These are phyloP conservation scores for Alaudala cheleensis DNA, from an alignment of 2,113 vertebrate species.

Conservation along the genomic window DNA sequence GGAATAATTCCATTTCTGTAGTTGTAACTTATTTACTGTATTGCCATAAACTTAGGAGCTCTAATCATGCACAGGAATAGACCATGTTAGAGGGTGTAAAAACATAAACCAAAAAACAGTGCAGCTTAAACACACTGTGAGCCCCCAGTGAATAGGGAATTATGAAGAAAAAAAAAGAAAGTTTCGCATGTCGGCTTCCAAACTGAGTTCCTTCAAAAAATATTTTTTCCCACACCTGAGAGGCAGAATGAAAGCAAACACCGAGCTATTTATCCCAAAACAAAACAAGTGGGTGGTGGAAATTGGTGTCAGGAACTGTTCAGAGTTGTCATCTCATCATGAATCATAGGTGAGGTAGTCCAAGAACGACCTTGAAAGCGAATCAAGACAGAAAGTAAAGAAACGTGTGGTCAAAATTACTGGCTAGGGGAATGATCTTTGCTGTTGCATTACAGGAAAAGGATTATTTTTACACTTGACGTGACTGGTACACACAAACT, in stretches of 20 bases:
- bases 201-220: not conserved
- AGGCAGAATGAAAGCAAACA: not conserved
- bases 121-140: not conserved
- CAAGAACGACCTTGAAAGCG: not conserved
- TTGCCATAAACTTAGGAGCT: not conserved
- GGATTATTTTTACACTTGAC: not conserved
- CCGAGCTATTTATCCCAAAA: not conserved
- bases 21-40: not conserved
- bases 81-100: not conserved
- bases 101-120: not conserved
- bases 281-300: not conserved
- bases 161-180: not conserved
- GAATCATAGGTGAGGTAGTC: not conserved
- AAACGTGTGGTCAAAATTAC: not conserved
- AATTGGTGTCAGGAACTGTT: not conserved
- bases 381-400: not conserved
- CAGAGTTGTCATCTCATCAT: not conserved
- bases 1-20: not conserved
- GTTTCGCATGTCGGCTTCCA: not conserved
- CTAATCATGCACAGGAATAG: not conserved
- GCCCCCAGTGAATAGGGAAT: not conserved
- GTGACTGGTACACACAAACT: not conserved
- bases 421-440: not conserved
- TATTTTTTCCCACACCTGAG: not conserved
- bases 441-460: not conserved